Conservation (phyloP, 2,113 vertebrate genomes). For the rat (Rattus norvegicus) region DNA sequence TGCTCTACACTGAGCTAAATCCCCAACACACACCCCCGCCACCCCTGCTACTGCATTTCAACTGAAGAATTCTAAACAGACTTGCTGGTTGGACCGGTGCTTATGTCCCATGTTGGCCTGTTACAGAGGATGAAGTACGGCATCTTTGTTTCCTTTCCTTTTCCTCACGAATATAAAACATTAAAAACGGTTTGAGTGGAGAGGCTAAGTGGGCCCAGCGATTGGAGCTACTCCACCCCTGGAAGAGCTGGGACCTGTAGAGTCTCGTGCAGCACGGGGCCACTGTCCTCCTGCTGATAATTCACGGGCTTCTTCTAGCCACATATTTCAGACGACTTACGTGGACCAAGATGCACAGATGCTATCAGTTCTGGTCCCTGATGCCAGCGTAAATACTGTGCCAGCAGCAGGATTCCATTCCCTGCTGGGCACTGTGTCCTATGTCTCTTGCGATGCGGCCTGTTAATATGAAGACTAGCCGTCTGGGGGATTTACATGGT, state of each 20-base stretch:
- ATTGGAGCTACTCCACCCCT: background rate
- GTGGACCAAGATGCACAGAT: background rate
- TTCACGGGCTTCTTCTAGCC: background rate
- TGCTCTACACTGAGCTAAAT: no score
- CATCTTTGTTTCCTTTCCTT: constrained; percentile 33
- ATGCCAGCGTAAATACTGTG: background rate
- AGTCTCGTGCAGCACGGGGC: background rate
- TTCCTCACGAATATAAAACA: constrained; percentile 58
- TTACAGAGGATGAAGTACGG: constrained; percentile 53
- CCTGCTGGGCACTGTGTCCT: background rate
- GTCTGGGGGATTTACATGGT: background rate
- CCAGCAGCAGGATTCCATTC: background rate
- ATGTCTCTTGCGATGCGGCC: background rate
- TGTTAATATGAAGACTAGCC: constrained; percentile 24
- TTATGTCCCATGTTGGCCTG: constrained; percentile 63
- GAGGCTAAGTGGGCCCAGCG: background rate
- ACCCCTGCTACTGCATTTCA: constrained; percentile 54
- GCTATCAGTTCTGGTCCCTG: background rate
- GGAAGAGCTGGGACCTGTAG: background rate
- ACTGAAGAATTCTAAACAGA: constrained; percentile 77
- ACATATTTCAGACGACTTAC: background rate
- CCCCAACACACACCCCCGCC: no score
- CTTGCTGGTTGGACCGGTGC: constrained; percentile 64
- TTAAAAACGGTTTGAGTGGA: background rate
- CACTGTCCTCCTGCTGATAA: background rate